A percentile compares a stretch with the other conserved stretches of the same genome.
phyloP scores from a whole-genome alignment of 1,140 invertebrate species.

The Eufriesea mexicana region DNA sequence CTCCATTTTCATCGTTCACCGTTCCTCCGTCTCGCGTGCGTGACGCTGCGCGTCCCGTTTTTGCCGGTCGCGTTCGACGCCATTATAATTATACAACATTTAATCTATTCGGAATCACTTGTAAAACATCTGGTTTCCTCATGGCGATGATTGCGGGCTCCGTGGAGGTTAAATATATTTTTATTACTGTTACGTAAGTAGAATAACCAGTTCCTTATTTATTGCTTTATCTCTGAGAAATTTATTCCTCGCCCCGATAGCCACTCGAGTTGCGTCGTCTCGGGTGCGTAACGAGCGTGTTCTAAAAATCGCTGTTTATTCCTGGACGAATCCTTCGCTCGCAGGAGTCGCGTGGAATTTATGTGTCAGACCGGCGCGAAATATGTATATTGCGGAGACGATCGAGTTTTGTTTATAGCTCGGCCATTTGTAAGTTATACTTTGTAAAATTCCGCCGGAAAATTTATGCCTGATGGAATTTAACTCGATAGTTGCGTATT shows the following conservation, averaged over 20 bases:
- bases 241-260: background rate
- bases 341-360: too few relatives aligned
- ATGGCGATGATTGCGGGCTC: background rate
- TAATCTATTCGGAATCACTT: background rate
- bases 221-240: background rate
- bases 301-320: too few relatives aligned
- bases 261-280: background rate
- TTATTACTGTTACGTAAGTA: background rate
- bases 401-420: too few relatives aligned
- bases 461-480: too few relatives aligned
- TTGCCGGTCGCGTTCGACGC: background rate
- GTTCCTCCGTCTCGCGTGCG: background rate
- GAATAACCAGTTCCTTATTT: background rate
- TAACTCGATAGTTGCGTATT: too few relatives aligned
- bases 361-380: too few relatives aligned
- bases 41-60: background rate
- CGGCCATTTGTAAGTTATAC: too few relatives aligned
- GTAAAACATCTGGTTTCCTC: background rate
- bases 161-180: background rate
- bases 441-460: too few relatives aligned
- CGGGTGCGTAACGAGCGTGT: too few relatives aligned
- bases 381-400: too few relatives aligned
- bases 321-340: too few relatives aligned
- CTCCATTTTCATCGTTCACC: background rate
- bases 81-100: conserved; percentile 1